Conservation (phyloP, 2,888 invertebrate species). For the Tineola bisselliella region DNA sequence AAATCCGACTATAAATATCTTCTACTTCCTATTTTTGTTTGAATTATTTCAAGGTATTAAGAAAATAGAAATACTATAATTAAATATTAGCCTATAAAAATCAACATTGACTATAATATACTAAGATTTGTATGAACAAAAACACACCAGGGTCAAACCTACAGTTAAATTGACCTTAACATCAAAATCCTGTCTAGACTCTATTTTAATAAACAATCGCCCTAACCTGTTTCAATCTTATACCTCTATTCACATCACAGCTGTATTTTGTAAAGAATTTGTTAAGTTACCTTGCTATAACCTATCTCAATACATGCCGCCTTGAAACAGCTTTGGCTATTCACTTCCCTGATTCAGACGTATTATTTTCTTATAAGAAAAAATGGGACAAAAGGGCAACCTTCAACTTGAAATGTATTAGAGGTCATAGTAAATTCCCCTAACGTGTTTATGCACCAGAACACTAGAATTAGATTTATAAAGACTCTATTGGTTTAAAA, state of each 20-base stretch:
- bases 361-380: constrained; percentile 35
- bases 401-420: constrained; percentile 62
- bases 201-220: constrained; percentile 3
- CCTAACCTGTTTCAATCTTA: constrained; percentile 27
- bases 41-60: too few relatives aligned
- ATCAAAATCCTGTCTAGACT: constrained; percentile 8
- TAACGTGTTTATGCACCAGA: background rate
- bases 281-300: constrained; percentile 37
- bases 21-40: background rate
- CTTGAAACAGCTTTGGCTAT: constrained; percentile 47
- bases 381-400: constrained; percentile 38
- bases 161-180: constrained; percentile 1
- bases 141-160: background rate
- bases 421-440: constrained; percentile 41
- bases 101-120: too few relatives aligned
- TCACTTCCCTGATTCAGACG: constrained; percentile 44
- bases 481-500: background rate
- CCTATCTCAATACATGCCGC: constrained; percentile 58
- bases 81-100: too few relatives aligned
- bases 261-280: constrained; percentile 46
- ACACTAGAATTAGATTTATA: background rate
- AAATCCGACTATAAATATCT: background rate
- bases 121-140: background rate
- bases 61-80: too few relatives aligned
- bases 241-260: constrained; percentile 26